Conservation (phyloP, 1,140 invertebrate genomes). For the Microplitis mediator region DNA sequence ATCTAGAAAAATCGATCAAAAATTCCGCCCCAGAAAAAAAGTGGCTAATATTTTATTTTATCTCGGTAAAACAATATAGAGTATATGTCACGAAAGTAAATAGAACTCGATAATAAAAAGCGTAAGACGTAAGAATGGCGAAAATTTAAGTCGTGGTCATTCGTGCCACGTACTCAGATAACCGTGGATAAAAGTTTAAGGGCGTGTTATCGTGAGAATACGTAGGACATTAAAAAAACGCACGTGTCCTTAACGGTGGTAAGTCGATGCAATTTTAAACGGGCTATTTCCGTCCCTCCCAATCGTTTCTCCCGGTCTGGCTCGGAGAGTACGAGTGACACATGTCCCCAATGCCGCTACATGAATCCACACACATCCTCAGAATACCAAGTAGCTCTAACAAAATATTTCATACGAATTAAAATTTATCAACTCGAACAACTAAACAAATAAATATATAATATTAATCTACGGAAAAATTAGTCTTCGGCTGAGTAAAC, state of each 20-base stretch:
- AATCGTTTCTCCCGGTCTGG: constrained; percentile 43
- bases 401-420: constrained; percentile 4
- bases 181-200: constrained; percentile 62
- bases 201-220: constrained; percentile 59
- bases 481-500: too few species aligned
- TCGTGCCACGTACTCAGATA: constrained; percentile 57
- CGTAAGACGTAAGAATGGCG: not conserved
- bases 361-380: constrained; percentile 38
- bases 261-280: constrained; percentile 61
- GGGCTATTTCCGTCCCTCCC: constrained; percentile 54
- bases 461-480: too few species aligned
- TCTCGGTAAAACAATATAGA: too few species aligned
- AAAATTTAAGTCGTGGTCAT: constrained; percentile 44
- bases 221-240: constrained; percentile 59
- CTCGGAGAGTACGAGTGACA: constrained; percentile 46
- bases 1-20: not conserved
- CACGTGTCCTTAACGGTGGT: constrained; percentile 58
- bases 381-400: constrained; percentile 54
- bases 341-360: constrained; percentile 57
- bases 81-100: not conserved
- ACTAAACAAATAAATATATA: not conserved
- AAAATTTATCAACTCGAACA: constrained; percentile 6
- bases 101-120: not conserved
- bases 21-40: not conserved
- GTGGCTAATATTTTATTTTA: not conserved